These are phyloP conservation scores for Eucidaris tribuloides DNA, from an alignment of 35 echinoderm and acorn worm species.

Conservation along the genomic window DNA sequence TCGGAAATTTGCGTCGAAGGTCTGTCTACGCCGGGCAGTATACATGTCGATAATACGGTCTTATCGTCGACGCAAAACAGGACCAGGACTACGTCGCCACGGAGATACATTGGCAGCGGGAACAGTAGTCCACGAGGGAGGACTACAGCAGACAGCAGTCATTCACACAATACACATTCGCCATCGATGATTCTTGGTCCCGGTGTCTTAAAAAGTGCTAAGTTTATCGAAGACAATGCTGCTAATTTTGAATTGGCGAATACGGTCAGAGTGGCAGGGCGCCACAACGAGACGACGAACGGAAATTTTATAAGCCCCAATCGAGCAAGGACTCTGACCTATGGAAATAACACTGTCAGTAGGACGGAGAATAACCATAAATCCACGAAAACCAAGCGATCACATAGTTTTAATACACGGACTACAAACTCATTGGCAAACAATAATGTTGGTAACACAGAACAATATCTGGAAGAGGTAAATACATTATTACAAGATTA, in stretches of 20 bases:
- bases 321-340: neutral
- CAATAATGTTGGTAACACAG: conserved; percentile 39
- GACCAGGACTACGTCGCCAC: neutral
- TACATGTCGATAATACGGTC: neutral
- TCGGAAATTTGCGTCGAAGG: conserved; percentile 15
- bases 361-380: neutral
- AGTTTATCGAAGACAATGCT: conserved; percentile 71
- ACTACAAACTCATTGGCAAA: conserved; percentile 12
- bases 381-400: conserved; percentile 10
- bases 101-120: neutral
- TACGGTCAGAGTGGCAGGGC: conserved; percentile 7
- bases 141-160: neutral
- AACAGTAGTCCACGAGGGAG: neutral
- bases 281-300: conserved; percentile 16
- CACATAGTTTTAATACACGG: conserved; percentile 20
- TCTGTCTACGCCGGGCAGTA: conserved; percentile 12
- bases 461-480: conserved; percentile 45
- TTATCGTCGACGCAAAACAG: neutral
- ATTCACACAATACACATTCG: neutral
- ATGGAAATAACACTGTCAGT: neutral
- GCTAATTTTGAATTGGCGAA: conserved; percentile 61
- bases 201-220: conserved; percentile 73
- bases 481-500: conserved; percentile 65
- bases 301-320: conserved; percentile 7
- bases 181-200: neutral